Evolutionary conservation across 2,888 invertebrate species (phyloP).

Genomic region (Dromius quadrimaculatus): DNA sequence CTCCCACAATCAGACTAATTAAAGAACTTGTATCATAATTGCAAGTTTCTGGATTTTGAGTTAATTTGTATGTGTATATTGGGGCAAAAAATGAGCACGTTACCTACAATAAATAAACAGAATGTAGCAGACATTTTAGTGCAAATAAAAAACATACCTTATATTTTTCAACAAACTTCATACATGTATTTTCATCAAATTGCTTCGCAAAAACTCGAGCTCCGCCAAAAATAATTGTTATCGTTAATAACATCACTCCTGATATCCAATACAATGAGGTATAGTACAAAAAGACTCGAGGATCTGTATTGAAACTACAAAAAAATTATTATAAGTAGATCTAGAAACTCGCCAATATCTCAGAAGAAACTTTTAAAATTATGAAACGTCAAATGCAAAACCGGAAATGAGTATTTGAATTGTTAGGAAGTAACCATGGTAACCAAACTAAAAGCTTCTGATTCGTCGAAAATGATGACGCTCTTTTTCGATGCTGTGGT

Average conservation of each 20-base stretch:
- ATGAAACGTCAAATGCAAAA: no score
- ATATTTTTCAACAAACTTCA: conserved; percentile 26
- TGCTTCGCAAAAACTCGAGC: conserved; percentile 6
- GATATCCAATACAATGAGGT: conserved; percentile 32
- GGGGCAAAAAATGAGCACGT: conserved; percentile 51
- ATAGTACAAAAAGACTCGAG: conserved; percentile 8
- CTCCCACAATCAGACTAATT: conserved; percentile 55
- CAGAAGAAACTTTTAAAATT: no score
- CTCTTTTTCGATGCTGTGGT: no score
- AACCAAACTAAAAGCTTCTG: no score
- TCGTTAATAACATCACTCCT: conserved; percentile 16
- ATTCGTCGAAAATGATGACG: no score
- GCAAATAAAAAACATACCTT: conserved; percentile 10
- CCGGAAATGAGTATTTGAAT: no score
- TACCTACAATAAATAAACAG: conserved; percentile 32
- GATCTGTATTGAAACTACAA: conserved; percentile 9
- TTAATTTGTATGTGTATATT: conserved; percentile 55
- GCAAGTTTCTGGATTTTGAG: conserved; percentile 52
- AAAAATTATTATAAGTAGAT: no score
- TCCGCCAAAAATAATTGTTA: conserved; percentile 23
- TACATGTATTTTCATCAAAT: conserved; percentile 24
- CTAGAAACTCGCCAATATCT: no score
- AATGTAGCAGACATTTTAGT: background rate
- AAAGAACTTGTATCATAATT: conserved; percentile 44
- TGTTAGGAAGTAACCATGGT: no score